Percentiles rank a stretch among this genome's conserved stretches.
Conservation (phyloP, 2,888 invertebrate species). For the Ceratothoa steindachneri region DNA sequence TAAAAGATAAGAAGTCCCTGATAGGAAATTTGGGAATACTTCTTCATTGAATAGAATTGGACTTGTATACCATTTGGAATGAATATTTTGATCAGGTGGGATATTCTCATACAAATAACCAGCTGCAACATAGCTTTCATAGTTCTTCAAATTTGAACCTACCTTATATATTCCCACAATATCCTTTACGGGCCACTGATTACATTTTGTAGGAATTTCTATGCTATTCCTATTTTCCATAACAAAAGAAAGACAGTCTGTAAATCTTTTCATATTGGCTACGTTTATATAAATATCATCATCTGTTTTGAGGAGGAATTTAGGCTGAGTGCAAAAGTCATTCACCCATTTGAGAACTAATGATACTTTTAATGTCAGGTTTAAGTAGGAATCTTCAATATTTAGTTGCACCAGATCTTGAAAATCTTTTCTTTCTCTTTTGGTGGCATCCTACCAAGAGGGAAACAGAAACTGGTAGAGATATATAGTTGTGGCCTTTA, state of each 20-base stretch:
- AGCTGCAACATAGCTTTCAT: slow-evolving; percentile 48
- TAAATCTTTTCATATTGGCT: neutral
- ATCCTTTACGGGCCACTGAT: neutral
- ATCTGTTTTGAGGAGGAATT: neutral
- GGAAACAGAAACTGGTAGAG: too few species aligned
- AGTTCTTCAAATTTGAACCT: slow-evolving; percentile 13
- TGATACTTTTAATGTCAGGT: neutral
- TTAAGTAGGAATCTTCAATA: neutral
- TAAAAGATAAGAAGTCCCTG: slow-evolving; percentile 52
- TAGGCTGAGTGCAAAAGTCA: neutral
- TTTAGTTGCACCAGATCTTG: neutral
- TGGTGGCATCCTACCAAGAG: neutral
- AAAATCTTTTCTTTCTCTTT: neutral
- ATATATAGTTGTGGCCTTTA: too few species aligned
- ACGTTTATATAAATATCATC: neutral
- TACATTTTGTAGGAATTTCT: neutral
- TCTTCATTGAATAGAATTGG: slow-evolving; percentile 48
- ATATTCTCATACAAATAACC: slow-evolving; percentile 50
- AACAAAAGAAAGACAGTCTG: neutral
- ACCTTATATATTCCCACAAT: slow-evolving; percentile 16
- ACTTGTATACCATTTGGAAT: slow-evolving; percentile 52
- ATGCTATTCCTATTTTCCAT: neutral
- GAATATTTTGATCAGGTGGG: slow-evolving; percentile 49
- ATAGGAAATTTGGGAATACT: slow-evolving; percentile 50
- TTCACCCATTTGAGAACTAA: neutral